Percentiles rank a stretch among this genome's conserved stretches.
Evolutionary conservation across 2,888 invertebrate species (phyloP).

Genomic region (Iselma pallidipennis): DNA sequence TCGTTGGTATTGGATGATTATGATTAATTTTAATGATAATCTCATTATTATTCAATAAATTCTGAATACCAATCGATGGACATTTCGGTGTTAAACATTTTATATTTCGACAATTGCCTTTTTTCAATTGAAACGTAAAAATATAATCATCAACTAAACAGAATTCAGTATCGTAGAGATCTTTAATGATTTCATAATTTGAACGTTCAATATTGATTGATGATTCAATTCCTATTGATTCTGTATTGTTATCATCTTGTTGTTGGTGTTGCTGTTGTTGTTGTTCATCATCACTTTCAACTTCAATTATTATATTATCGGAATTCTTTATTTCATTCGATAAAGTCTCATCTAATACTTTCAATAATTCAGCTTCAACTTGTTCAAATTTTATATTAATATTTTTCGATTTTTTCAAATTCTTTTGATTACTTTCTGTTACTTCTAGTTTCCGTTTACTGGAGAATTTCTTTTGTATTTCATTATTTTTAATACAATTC

Average conservation of each 20-base stretch:
- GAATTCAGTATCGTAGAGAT: conserved; percentile 40
- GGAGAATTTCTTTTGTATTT: conserved; percentile 16
- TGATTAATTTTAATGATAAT: conserved; percentile 41
- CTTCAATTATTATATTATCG: conserved; percentile 40
- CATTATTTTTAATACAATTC: conserved; percentile 41
- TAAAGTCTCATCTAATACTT: conserved; percentile 33
- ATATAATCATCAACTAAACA: conserved; percentile 44
- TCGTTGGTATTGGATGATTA: conserved; percentile 41
- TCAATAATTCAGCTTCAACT: conserved; percentile 33
- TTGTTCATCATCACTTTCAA: conserved; percentile 31
- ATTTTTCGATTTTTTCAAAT: conserved; percentile 11
- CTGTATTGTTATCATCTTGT: conserved; percentile 23
- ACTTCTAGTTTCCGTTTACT: conserved; percentile 2
- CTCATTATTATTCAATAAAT: conserved; percentile 28
- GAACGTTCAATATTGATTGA: conserved; percentile 29
- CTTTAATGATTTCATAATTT: conserved; percentile 31
- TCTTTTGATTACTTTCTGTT: neutral
- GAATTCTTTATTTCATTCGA: conserved; percentile 34
- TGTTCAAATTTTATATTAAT: conserved; percentile 29
- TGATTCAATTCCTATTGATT: conserved; percentile 33
- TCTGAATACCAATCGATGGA: conserved; percentile 38
- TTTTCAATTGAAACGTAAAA: conserved; percentile 45
- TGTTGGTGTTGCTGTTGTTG: neutral
- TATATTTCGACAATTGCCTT: conserved; percentile 41
- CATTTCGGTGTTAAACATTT: conserved; percentile 43